Evolutionary conservation across 92 coral and sea anemone genomes (phyloP).

Genomic region (Metridium senile): DNA sequence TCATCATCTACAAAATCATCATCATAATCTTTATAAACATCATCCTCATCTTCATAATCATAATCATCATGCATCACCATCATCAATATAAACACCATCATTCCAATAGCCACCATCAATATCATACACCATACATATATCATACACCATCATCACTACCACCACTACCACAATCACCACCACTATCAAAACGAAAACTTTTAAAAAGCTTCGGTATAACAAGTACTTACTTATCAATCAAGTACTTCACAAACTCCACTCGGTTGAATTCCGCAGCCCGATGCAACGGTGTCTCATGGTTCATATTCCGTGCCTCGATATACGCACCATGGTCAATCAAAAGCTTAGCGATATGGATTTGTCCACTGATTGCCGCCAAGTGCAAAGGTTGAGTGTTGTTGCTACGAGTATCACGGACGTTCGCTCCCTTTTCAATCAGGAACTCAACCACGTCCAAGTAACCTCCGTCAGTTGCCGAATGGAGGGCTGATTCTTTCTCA

Average conservation of each 20-base stretch:
- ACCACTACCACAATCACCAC: too few relatives aligned
- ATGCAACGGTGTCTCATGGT: slow-evolving; percentile 96
- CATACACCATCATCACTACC: too few relatives aligned
- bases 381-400: slow-evolving; percentile 91
- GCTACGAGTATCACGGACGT: slow-evolving; percentile 70
- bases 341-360: slow-evolving; percentile 68
- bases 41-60: background rate
- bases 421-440: slow-evolving; percentile 80
- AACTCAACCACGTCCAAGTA: slow-evolving; percentile 67
- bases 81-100: too few relatives aligned
- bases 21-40: background rate
- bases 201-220: too few relatives aligned
- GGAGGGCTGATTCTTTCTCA: slow-evolving; percentile 87
- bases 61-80: too few relatives aligned
- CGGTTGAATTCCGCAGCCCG: slow-evolving; percentile 85
- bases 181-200: too few relatives aligned
- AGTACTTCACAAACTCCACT: slow-evolving; percentile 55
- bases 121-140: background rate
- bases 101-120: too few relatives aligned
- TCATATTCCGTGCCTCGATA: slow-evolving; percentile 84
- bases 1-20: background rate
- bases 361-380: slow-evolving; percentile 91
- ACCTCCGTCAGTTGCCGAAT: slow-evolving; percentile 86
- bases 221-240: slow-evolving; percentile 70
- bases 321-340: slow-evolving; percentile 73